Conservation (phyloP, 2,888 invertebrate species). For the Drosophila flavopinicola region DNA sequence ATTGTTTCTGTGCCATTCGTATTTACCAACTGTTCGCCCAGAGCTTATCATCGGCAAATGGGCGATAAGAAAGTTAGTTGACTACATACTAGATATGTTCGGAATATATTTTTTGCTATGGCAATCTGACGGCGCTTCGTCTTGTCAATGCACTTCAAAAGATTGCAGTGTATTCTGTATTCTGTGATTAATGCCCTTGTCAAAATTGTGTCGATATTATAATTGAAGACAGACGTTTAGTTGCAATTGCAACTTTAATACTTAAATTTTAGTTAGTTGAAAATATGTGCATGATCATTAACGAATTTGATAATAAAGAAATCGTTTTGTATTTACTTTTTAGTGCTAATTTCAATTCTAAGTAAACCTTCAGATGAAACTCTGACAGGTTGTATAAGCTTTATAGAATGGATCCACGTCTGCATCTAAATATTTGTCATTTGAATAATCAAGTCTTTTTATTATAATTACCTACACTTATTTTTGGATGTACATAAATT, state of each 20-base stretch:
- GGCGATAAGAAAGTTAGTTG: constrained; percentile 37
- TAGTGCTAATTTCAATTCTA: constrained; percentile 54
- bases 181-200: constrained; percentile 31
- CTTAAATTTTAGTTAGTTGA: not conserved
- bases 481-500: too few relatives aligned
- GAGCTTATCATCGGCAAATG: constrained; percentile 40
- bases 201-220: not conserved
- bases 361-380: constrained; percentile 4
- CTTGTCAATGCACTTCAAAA: constrained; percentile 23
- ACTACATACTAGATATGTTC: constrained; percentile 2
- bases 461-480: too few relatives aligned
- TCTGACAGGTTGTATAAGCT: not conserved
- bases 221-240: not conserved
- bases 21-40: constrained; percentile 33
- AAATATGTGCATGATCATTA: not conserved
- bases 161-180: too few relatives aligned
- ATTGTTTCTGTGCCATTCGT: constrained; percentile 41
- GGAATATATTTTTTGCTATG: constrained; percentile 11
- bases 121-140: constrained; percentile 30
- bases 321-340: constrained; percentile 22
- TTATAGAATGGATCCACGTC: too few relatives aligned
- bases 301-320: constrained; percentile 2
- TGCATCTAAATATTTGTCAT: too few relatives aligned
- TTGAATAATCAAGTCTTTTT: too few relatives aligned
- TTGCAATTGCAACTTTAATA: not conserved